Percentiles rank a stretch among this genome's conserved stretches.
Conservation (phyloP, 2,797 vertebrate species). For the Cossypha caffra region DNA sequence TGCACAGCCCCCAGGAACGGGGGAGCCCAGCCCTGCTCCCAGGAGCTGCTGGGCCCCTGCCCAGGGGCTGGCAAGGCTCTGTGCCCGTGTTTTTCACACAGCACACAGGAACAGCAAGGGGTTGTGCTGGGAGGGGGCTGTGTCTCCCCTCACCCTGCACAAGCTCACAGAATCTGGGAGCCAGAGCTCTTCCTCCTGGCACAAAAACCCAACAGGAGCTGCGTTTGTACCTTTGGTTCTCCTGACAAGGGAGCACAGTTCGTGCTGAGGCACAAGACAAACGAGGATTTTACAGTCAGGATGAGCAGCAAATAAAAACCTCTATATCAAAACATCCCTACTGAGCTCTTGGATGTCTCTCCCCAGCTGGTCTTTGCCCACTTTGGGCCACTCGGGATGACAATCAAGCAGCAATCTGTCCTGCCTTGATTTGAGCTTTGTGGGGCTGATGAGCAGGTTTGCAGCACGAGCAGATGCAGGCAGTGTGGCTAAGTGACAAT, state of each 20-base stretch:
- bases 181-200: not conserved
- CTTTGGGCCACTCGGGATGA: not conserved
- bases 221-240: not conserved
- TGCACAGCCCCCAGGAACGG: fast-evolving
- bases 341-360: not conserved
- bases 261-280: not conserved
- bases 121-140: fast-evolving
- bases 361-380: not conserved
- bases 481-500: not conserved
- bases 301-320: not conserved
- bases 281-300: not conserved
- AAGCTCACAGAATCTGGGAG: not conserved
- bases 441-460: not conserved
- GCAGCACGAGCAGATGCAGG: not conserved
- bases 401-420: not conserved
- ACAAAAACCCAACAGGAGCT: not conserved
- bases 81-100: not conserved
- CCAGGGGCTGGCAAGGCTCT: not conserved
- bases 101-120: fast-evolving
- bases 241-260: not conserved
- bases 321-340: not conserved
- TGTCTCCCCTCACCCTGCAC: not conserved
- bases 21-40: not conserved
- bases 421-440: not conserved
- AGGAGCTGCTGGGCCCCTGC: fast-evolving